Base-by-base conservation (phyloP, 2,113 vertebrate species). In the Gallinago jamesoni region DNA sequence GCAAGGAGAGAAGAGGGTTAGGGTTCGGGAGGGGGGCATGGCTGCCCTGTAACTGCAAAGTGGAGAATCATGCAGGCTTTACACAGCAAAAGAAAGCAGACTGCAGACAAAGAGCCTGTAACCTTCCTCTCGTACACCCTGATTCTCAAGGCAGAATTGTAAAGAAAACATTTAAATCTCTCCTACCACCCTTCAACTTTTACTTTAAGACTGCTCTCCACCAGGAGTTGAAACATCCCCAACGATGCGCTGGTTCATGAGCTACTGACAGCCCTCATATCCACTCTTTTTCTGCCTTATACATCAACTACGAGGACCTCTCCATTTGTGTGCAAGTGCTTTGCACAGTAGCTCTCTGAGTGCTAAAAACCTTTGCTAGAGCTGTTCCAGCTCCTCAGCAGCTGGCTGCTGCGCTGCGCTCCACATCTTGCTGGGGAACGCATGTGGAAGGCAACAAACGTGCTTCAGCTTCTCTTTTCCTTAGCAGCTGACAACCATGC, bases 371-470 rank as follows among this genome's bases (percentile, higher is more conserved):
- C 60, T 75, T 28, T 15, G 64, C 48, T 52, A 90, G 67, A 76
- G 85, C 92, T 30, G 25, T 30, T 70, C 56, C 73, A 84, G 39
- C 39, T 56, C 64, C 37, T 73, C 35, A 80, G 48, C 63, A 77
- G 31, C 35, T 33, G 90, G 73, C 35, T 89, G 23, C 37, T 50
- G 39, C 11, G 25, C 68, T 91, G 63, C 17, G 12, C 48, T 75
- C 27, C 4, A 10, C 66, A 59, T 88, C 73, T 93, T 91, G 59
- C 57, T 0, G 1, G 80, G 31, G 86, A 95, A 92, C 55, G 63
- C 76, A 68, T 84, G 68, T 16, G 70, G 62, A 96, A 94, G 77
- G 83, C 57, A 77, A 93, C 77, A 96, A 96, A 96, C 19, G 92
- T 22, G 3, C 90, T 91, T 81, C 2, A 1, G 93, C 45, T 89